Conservation (phyloP, 2,797 vertebrate genomes). For the Dallia pectoralis region DNA sequence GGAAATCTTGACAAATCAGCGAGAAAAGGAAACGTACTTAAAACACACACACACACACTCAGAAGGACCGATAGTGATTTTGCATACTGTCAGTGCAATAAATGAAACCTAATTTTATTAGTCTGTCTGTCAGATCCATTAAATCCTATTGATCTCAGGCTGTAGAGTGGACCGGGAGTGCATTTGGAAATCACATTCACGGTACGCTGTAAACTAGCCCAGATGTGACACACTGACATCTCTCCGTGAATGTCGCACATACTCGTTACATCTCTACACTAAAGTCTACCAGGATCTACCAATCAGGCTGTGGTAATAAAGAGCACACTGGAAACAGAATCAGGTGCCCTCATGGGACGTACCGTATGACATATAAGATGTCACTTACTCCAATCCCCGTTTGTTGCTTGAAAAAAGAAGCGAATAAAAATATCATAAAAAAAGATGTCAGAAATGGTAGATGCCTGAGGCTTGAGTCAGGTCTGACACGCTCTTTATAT, state of each 20-base stretch:
- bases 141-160: conserved; percentile 48
- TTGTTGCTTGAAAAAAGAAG: conserved; percentile 41
- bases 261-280: background rate
- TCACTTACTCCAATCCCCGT: conserved; percentile 34
- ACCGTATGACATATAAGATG: background rate
- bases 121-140: conserved; percentile 52
- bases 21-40: background rate
- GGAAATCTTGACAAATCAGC: conserved; percentile 29
- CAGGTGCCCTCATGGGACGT: background rate
- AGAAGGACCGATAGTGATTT: conserved; percentile 11
- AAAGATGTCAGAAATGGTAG: conserved; percentile 11
- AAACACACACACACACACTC: background rate
- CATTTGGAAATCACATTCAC: conserved; percentile 58
- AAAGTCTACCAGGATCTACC: background rate
- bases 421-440: conserved; percentile 33
- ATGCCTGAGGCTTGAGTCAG: conserved; percentile 7
- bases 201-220: conserved; percentile 39
- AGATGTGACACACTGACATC: conserved; percentile 41
- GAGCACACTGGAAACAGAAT: background rate
- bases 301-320: background rate
- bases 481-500: conserved; percentile 30
- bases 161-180: conserved; percentile 31
- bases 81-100: conserved; percentile 52
- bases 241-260: conserved; percentile 25
- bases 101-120: conserved; percentile 57